Evolutionary conservation across 2,888 invertebrate species (phyloP), one percentile per base, ranked within the genome.

Genomic region (Romanomermis culicivorax): DNA sequence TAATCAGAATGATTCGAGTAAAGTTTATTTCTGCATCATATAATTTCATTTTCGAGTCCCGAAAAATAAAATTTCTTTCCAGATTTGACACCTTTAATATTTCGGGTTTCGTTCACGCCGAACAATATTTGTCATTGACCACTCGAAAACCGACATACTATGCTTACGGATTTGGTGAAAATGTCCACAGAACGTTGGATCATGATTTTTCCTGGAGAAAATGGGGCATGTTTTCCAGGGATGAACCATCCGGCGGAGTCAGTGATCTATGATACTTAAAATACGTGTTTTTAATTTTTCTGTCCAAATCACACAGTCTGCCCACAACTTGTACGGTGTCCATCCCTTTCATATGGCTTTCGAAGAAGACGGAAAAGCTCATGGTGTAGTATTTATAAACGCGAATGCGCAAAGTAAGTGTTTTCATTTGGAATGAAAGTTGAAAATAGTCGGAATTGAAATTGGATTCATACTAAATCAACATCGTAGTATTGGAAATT

Each of bases 151-250:
- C 61, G 29, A 61, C 63, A 25, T 55, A 51, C 36, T 51, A 62
- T 43, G 43, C 67, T 20, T 67, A 67, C 56, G 68, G 68, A 1
- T 62, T 68, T 52, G 68, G 68, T 1, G 68, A 68, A 52, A 66
- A 68, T 55, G 62, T 63, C 43, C 68, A 68, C 54, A 42, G 57
- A 47, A 53, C 56, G 14, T 61, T 66, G 25, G 55, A 56, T 2
- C 66, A 65, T 48, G 61, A 67, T 58, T 63, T 67, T 64, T 59
- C 59, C 55, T 66, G 64, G 63, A 60, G 56, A 42, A 63, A 59
- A 11, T 67, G 66, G 66, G 53, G 64, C 24, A 64, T 68, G 7
- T 68, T 68, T 53, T 65, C 66, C 1, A 55, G 65, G 42, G 67
- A 68, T 52, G 60, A 59, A 1, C 62, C 61, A 1, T 64, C 64